Percentiles rank a stretch among this genome's conserved stretches.
Conservation (phyloP, 2,113 vertebrate species). For the Micromys minutus region DNA sequence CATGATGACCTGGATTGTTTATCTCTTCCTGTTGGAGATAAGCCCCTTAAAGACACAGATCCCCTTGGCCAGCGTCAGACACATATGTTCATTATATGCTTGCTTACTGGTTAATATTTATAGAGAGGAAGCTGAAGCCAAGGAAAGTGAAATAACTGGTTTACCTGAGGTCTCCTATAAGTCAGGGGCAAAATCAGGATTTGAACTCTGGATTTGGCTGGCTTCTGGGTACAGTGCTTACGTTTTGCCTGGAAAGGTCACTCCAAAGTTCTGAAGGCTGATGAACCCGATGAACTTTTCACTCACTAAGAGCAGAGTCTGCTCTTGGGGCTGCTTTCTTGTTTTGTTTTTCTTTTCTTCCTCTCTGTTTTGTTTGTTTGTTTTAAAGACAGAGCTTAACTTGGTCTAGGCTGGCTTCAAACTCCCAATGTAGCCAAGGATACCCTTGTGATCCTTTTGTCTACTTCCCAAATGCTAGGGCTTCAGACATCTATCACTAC, state of each 20-base stretch:
- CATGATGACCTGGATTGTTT: background rate
- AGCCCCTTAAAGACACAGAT: background rate
- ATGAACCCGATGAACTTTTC: background rate
- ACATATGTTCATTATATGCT: background rate
- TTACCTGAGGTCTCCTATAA: background rate
- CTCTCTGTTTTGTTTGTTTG: background rate
- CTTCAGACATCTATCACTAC: background rate
- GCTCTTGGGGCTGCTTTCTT: background rate
- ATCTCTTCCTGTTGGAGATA: background rate
- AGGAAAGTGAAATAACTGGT: background rate
- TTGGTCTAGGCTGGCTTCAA: background rate
- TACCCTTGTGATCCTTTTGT: background rate
- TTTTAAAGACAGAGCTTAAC: no score
- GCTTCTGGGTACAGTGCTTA: background rate
- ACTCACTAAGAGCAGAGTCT: background rate
- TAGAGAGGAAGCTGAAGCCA: constrained; percentile 16
- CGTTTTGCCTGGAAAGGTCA: background rate
- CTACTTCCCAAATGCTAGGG: background rate
- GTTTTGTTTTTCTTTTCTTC: background rate
- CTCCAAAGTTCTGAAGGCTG: background rate
- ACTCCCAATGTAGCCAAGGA: background rate
- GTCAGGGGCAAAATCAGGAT: background rate
- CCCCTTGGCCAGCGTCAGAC: background rate
- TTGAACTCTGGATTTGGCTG: background rate
- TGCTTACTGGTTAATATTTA: background rate